Base-by-base conservation (phyloP, 1,140 invertebrate genomes). In the Lineus longissimus region DNA sequence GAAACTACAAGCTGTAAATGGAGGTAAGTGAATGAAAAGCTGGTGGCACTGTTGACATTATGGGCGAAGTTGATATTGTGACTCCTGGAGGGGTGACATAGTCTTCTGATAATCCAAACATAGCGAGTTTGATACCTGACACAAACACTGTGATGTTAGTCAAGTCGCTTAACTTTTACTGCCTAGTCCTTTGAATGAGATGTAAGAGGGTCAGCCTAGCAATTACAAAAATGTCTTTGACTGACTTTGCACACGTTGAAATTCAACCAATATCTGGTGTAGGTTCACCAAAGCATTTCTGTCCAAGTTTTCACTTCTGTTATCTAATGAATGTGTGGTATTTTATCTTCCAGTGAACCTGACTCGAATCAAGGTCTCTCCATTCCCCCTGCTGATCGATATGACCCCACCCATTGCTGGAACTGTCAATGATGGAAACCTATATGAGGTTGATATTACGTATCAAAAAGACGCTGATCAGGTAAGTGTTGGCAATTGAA, bases 1-100 rank as follows among this genome's bases (percentile, higher is more conserved):
- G 59, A 55, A 71, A 29, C 45, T 75, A 2, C 43, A 69, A 33
- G 64, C 65, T n/a, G 63, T 64, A 23, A 73, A 75, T 55, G 68
- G 69, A 30, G 73, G 73, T 74, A 66, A 47, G 30, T n/a, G 40
- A 6, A 1, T 11, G 41, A 2, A 19, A 40, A n/a, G 17, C 22
- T 9, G 23, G 11, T 13, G 30, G 30, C 13, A 60, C 9, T 11
- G 22, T n/a, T 41, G 2, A 22, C 19, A 6, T 58, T 9, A 23
- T 13, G 15, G 15, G 6, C 31, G 2, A 17, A 29, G 11, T 22
- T 29, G 15, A 22, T 22, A 0, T 2, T 23, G 25, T n/a, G 1
- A 2, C 22, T 19, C 30, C 17, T 17, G 23, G 23, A 7, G 17
- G 2, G 4, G 6, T 47, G 23, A 25, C 19, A 13, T 25, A 19